phyloP scores from a whole-genome alignment of 2,797 vertebrate genomes.

The Xyrichtys novacula region DNA sequence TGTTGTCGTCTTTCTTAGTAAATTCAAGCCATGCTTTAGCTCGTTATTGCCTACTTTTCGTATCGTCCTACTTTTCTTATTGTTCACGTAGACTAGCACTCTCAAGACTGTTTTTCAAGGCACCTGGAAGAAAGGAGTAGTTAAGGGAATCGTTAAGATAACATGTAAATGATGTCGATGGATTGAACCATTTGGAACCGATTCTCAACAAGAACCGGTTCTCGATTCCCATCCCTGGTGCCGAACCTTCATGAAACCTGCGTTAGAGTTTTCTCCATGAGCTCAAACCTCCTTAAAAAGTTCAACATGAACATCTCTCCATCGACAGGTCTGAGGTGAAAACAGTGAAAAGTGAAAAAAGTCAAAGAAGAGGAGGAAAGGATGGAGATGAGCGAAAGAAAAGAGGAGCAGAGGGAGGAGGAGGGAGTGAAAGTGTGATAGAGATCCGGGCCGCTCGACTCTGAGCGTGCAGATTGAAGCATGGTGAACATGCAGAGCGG shows the following conservation, averaged over 20 bases:
- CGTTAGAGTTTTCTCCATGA: background rate
- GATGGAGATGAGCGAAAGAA: background rate
- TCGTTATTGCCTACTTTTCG: no score
- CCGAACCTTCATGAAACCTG: background rate
- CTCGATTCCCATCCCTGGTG: no score
- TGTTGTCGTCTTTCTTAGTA: no score
- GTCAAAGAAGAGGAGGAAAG: background rate
- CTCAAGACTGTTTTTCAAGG: no score
- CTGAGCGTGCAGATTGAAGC: slow-evolving; percentile 42
- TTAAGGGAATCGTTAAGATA: no score
- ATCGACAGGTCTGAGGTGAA: background rate
- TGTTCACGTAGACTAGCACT: no score
- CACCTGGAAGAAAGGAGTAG: no score
- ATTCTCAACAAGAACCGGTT: no score
- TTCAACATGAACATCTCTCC: background rate
- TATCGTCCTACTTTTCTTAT: no score
- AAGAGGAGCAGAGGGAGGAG: background rate
- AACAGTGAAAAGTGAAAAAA: background rate
- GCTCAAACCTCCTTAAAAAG: background rate
- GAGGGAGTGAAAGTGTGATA: slow-evolving; percentile 15
- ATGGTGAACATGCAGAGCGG: slow-evolving; percentile 71
- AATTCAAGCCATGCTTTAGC: no score
- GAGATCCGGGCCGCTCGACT: slow-evolving; percentile 29
- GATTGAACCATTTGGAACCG: no score
- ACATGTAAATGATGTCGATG: no score